These are phyloP conservation scores for Paracanthobrama guichenoti DNA, from an alignment of 2,113 vertebrate species.

Conservation along the genomic window DNA sequence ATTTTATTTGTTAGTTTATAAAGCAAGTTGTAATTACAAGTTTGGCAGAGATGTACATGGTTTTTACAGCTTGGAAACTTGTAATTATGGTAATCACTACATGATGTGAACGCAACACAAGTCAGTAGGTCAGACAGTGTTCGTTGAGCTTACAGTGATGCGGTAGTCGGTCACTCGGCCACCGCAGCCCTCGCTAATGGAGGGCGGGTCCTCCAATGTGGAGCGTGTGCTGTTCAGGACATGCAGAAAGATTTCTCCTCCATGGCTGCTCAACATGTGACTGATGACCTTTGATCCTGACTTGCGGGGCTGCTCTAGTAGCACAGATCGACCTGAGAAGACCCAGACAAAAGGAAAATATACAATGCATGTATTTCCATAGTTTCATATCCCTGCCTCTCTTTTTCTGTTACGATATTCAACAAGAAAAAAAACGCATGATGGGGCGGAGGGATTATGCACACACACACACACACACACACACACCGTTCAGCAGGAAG, in stretches of 20 bases:
- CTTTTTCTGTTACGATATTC: not conserved
- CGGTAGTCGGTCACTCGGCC: slow-evolving; percentile 97
- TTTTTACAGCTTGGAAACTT: not conserved
- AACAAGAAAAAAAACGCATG: not conserved
- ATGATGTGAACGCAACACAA: not conserved
- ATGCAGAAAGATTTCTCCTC: slow-evolving; percentile 96
- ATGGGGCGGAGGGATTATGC: not conserved
- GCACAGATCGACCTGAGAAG: slow-evolving; percentile 88
- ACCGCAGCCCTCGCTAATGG: slow-evolving; percentile 97
- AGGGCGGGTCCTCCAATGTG: slow-evolving; percentile 95
- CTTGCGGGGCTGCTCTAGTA: slow-evolving; percentile 95
- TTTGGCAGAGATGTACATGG: not conserved
- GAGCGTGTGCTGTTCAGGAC: slow-evolving; percentile 95
- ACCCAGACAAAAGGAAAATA: not conserved
- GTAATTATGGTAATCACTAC: not conserved
- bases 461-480: slow-evolving; percentile 20
- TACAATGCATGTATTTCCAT: not conserved
- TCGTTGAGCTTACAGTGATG: slow-evolving; percentile 84
- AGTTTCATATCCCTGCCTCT: not conserved
- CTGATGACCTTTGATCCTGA: slow-evolving; percentile 99
- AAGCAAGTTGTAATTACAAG: not conserved
- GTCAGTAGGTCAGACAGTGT: not conserved
- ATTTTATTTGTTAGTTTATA: not conserved
- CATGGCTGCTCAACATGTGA: slow-evolving; percentile 98
- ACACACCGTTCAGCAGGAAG: slow-evolving; percentile 95